A percentile compares a stretch with the other conserved stretches of the same genome.
Conservation (phyloP, 2,113 vertebrate genomes). For the Felis catus region F.catus_Fca126_mat1.0 CM031415.1:109042501-109043000, state of each 20-base stretch:
- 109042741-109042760: not conserved
- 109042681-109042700: not conserved
- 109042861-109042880: not conserved
- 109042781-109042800: not conserved
- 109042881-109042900: not conserved
- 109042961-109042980: not conserved
- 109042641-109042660: not conserved
- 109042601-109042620: not conserved
- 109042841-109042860: not conserved
- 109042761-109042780: not conserved
- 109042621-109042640: not conserved
- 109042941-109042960: not conserved
- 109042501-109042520: not conserved
- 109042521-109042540: not conserved
- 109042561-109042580: not conserved
- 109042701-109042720: not conserved
- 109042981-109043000: not conserved
- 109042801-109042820: not conserved
- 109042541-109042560: not conserved
- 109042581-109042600: not conserved
- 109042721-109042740: not conserved
- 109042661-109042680: not conserved
- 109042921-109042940: not conserved
- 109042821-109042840: not conserved
- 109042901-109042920: not conserved